Conservation (phyloP, 2,113 vertebrate species). For the Xiphias gladius region DNA sequence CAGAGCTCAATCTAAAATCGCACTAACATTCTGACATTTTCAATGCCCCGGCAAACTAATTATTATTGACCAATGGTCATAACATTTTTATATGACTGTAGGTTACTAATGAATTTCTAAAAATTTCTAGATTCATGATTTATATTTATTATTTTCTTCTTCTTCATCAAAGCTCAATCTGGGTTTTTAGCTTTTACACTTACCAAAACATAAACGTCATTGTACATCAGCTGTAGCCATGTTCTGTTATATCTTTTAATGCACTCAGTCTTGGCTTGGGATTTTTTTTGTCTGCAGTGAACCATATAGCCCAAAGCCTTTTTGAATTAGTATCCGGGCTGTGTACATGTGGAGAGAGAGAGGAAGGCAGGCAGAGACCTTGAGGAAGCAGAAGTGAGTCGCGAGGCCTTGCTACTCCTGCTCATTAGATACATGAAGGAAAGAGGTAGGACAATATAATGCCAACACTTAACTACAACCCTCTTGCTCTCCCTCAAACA, state of each 20-base stretch:
- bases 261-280: neutral
- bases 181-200: neutral
- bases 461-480: conserved; percentile 7
- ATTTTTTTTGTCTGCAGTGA: conserved; percentile 1
- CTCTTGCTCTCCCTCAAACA: conserved; percentile 29
- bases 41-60: neutral
- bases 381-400: conserved; percentile 36
- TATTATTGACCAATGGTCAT: neutral
- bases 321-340: conserved; percentile 51
- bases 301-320: conserved; percentile 10
- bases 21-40: conserved; percentile 8
- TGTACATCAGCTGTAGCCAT: conserved; percentile 8
- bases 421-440: conserved; percentile 60
- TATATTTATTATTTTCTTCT: neutral
- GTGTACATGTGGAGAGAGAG: neutral
- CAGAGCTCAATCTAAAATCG: conserved; percentile 26
- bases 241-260: conserved; percentile 10
- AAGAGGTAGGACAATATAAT: conserved; percentile 42
- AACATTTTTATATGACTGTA: neutral
- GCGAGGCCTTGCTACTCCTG: conserved; percentile 20
- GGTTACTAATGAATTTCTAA: neutral
- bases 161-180: neutral
- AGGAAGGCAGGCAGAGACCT: conserved; percentile 42
- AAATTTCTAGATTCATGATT: neutral
- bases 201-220: neutral